phyloP scores from a whole-genome alignment of 2,888 invertebrate genomes.

The Toxonevra muliebris region DNA sequence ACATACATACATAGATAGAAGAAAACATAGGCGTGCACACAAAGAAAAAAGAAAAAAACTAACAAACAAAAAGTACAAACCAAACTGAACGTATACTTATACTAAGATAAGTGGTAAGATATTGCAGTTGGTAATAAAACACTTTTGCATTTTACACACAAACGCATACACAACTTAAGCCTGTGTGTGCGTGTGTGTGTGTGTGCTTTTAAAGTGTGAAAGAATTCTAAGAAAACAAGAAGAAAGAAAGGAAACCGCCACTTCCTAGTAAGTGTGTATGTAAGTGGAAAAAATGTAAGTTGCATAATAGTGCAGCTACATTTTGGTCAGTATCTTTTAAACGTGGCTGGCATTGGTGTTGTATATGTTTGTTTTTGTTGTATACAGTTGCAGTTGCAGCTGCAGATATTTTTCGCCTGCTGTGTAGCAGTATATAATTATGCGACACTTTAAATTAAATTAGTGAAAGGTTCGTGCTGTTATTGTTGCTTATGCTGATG shows the following conservation, averaged over 20 bases:
- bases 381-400: not conserved
- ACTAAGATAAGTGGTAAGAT: constrained; percentile 38
- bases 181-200: too few species aligned
- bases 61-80: not conserved
- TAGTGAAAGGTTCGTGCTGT: constrained; percentile 22
- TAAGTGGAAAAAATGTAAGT: too few species aligned
- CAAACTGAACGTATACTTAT: constrained; percentile 2
- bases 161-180: not conserved
- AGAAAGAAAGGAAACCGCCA: too few species aligned
- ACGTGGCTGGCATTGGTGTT: not conserved
- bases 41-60: not conserved
- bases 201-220: not conserved
- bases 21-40: constrained; percentile 8
- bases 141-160: constrained; percentile 16
- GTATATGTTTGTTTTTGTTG: too few species aligned
- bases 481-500: too few species aligned
- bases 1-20: constrained; percentile 18
- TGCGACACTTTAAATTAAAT: constrained; percentile 39
- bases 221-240: not conserved
- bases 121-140: constrained; percentile 40
- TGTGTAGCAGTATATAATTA: constrained; percentile 26
- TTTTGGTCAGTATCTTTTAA: not conserved
- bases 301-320: too few species aligned
- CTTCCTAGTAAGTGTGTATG: too few species aligned
- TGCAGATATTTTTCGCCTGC: too few species aligned